phyloP scores from a whole-genome alignment of 2,113 vertebrate species.

The Tragulus kanchil region DNA sequence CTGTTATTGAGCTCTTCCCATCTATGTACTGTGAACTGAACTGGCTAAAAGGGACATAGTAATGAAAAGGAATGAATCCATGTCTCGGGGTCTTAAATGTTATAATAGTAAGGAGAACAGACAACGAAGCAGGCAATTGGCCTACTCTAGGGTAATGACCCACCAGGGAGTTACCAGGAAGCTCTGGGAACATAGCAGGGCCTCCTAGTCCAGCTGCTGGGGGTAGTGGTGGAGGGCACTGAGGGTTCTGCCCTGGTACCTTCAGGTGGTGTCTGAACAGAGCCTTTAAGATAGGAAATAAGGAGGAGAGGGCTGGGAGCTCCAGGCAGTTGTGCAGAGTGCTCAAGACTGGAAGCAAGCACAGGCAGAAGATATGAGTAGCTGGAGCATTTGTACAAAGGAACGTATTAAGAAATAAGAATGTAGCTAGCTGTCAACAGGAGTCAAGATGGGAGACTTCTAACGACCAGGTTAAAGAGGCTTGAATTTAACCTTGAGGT shows the following conservation, averaged over 20 bases:
- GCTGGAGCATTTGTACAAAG: background rate
- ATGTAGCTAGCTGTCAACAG: background rate
- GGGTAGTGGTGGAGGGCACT: background rate
- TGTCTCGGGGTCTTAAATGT: background rate
- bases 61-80: background rate
- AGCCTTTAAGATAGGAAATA: background rate
- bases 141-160: accelerated
- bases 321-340: background rate
- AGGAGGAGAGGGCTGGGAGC: background rate
- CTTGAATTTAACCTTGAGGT: background rate
- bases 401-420: background rate
- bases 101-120: background rate
- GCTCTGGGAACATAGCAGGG: background rate
- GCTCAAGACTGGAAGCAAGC: background rate
- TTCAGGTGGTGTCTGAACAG: background rate
- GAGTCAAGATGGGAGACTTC: background rate
- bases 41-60: background rate
- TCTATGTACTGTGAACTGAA: background rate
- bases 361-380: background rate
- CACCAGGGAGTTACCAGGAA: background rate
- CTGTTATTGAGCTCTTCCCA: background rate
- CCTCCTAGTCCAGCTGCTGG: background rate
- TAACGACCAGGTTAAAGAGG: background rate
- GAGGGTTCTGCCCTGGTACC: background rate
- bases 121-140: background rate